These are phyloP conservation scores for Andrena minutula DNA, from an alignment of 2,888 invertebrate genomes.

Conservation along the genomic window DNA sequence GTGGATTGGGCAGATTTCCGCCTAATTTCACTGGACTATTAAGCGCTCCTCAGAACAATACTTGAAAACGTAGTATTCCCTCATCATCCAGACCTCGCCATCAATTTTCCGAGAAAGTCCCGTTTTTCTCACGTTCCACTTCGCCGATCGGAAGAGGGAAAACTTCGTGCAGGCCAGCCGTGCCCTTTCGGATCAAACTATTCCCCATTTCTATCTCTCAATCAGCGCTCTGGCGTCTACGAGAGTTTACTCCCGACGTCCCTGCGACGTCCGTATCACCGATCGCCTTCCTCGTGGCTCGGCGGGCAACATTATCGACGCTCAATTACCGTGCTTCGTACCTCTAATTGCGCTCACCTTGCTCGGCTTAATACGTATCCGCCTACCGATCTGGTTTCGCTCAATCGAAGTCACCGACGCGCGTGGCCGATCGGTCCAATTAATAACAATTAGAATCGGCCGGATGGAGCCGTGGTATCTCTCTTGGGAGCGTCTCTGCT, in stretches of 20 bases:
- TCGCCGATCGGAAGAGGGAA: constrained; percentile 11
- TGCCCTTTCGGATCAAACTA: constrained; percentile 48
- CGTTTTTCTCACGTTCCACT: constrained; percentile 53
- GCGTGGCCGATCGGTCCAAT: constrained; percentile 45
- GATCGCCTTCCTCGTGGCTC: constrained; percentile 40
- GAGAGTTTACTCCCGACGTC: constrained; percentile 25
- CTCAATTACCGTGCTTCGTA: constrained; percentile 61
- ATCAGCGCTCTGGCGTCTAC: constrained; percentile 33
- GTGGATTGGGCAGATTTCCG: no score
- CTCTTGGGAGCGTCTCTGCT: constrained; percentile 27
- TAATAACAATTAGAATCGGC: constrained; percentile 57
- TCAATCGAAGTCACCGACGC: constrained; percentile 19
- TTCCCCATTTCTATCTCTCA: constrained; percentile 32
- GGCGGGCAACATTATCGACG: constrained; percentile 48
- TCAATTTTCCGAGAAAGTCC: background rate
- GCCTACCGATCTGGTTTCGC: constrained; percentile 47
- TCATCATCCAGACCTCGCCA: background rate
- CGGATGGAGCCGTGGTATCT: constrained; percentile 33
- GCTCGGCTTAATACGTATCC: constrained; percentile 49
- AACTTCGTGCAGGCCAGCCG: constrained; percentile 16
- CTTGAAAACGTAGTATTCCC: background rate
- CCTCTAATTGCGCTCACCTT: constrained; percentile 66
- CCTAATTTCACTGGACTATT: no score
- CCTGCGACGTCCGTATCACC: constrained; percentile 4
- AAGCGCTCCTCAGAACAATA: background rate